Evolutionary conservation across 1,140 invertebrate genomes (phyloP).

Genomic region (Berghia stephanieae): DNA sequence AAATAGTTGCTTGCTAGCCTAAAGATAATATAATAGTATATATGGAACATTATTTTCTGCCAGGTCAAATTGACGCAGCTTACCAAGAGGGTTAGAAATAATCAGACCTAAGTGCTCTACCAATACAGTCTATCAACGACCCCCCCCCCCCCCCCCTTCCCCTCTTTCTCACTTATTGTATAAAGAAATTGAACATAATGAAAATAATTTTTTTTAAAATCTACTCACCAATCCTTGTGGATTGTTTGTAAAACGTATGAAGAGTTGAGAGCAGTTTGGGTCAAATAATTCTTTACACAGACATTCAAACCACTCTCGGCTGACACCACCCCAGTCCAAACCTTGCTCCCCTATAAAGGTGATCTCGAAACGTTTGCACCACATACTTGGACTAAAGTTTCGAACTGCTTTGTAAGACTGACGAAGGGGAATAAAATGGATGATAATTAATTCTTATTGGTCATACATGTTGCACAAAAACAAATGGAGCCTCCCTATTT

Average conservation of each 20-base stretch:
- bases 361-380: slow-evolving; percentile 93
- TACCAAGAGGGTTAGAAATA: too few relatives aligned
- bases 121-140: too few relatives aligned
- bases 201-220: too few relatives aligned
- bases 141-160: too few relatives aligned
- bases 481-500: neutral
- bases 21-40: too few relatives aligned
- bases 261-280: slow-evolving; percentile 74
- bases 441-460: too few relatives aligned
- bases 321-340: slow-evolving; percentile 91
- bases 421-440: slow-evolving; percentile 31
- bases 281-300: slow-evolving; percentile 89
- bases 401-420: slow-evolving; percentile 80
- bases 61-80: too few relatives aligned
- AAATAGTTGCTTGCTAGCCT: too few relatives aligned
- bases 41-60: too few relatives aligned
- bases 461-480: neutral
- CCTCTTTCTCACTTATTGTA: too few relatives aligned
- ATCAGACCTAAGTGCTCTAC: too few relatives aligned
- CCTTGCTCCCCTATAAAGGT: slow-evolving; percentile 91
- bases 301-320: slow-evolving; percentile 93
- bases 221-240: slow-evolving; percentile 65
- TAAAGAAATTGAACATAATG: too few relatives aligned
- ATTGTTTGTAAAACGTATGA: slow-evolving; percentile 85
- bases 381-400: slow-evolving; percentile 81